phyloP scores from a whole-genome alignment of 2,888 invertebrate genomes.

The Xestia ashworthii region DNA sequence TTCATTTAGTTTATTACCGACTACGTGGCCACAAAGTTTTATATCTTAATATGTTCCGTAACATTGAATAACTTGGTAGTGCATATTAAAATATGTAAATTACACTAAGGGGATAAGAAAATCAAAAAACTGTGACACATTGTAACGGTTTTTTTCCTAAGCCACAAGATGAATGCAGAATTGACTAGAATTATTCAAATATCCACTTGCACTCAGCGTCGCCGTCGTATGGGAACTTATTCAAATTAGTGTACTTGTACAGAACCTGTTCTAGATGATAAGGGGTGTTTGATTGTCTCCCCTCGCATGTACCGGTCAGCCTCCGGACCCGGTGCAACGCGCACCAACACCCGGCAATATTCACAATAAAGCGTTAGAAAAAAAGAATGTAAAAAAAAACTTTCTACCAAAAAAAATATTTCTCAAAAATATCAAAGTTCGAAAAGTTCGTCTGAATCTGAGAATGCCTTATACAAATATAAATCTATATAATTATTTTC shows the following conservation, averaged over 20 bases:
- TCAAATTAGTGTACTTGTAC: conserved; percentile 84
- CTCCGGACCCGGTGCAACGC: conserved; percentile 58
- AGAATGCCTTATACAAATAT: conserved; percentile 33
- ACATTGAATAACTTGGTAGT: not conserved
- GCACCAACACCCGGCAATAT: conserved; percentile 56
- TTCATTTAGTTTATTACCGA: not conserved
- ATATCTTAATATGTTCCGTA: conserved; percentile 1
- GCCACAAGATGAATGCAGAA: conserved; percentile 66
- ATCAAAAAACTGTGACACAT: conserved; percentile 58
- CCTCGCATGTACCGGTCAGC: conserved; percentile 67
- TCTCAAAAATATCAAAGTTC: conserved; percentile 49
- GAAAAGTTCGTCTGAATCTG: conserved; percentile 42
- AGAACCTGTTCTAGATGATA: conserved; percentile 79
- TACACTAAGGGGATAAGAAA: conserved; percentile 58
- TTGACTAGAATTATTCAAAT: conserved; percentile 62
- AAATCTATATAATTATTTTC: conserved; percentile 47
- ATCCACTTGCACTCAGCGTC: conserved; percentile 67
- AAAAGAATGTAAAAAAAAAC: not conserved
- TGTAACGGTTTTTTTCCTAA: conserved; percentile 68
- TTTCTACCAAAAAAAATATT: not conserved
- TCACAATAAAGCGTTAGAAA: conserved; percentile 16
- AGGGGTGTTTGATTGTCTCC: conserved; percentile 71
- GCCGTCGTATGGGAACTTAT: conserved; percentile 80
- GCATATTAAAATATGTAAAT: conserved; percentile 61
- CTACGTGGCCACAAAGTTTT: not conserved